Conservation (phyloP, 2,113 vertebrate genomes). For the Probosciger aterrimus region DNA sequence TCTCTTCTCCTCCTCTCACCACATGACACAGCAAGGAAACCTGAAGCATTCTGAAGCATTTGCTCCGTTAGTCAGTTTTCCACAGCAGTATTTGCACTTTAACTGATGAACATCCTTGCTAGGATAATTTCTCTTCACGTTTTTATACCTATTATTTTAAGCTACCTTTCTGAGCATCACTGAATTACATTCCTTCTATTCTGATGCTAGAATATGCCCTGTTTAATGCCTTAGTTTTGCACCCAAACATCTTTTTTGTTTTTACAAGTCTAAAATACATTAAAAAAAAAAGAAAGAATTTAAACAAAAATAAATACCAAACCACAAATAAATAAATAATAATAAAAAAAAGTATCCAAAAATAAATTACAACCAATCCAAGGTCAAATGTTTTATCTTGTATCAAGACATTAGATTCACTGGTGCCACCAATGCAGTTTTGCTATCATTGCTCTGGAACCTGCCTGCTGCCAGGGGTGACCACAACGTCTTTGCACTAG, state of each 20-base stretch:
- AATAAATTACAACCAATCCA: background rate
- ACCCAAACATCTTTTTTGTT: background rate
- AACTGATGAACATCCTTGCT: background rate
- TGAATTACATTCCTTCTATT: background rate
- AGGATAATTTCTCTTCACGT: background rate
- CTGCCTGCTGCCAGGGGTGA: too few species aligned
- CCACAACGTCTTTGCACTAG: fast-evolving
- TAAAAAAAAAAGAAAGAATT: background rate
- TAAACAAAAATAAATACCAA: background rate
- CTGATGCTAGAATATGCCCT: background rate
- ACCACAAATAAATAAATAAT: too few species aligned
- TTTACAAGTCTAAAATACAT: background rate
- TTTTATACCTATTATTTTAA: background rate
- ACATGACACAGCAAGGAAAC: fast-evolving
- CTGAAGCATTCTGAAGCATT: background rate
- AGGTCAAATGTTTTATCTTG: background rate
- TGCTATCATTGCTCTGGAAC: background rate
- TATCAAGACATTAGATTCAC: background rate
- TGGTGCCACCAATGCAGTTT: background rate
- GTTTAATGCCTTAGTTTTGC: background rate
- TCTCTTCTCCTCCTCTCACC: background rate
- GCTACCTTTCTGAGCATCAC: background rate
- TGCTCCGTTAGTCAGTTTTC: background rate
- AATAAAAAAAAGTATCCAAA: background rate
- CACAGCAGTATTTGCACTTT: background rate